Base-by-base conservation (phyloP, 2,113 vertebrate species). In the Lasiurus borealis region DNA sequence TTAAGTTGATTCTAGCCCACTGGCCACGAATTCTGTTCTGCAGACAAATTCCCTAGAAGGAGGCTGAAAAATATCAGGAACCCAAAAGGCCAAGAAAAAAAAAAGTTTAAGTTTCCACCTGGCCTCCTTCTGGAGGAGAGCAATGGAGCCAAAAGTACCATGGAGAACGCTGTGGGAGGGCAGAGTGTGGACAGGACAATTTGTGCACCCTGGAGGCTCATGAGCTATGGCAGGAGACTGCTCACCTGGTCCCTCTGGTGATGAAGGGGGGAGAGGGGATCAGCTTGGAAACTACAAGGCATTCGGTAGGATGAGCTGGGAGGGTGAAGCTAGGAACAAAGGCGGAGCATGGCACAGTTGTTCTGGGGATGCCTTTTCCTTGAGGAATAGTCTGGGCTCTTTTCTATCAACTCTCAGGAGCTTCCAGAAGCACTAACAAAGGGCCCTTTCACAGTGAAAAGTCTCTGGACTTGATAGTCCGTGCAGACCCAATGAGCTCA, bases 401-500 rank as follows among this genome's bases (percentile, higher is more conserved):
- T 84, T 93, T 82, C 57, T 81, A 0, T 95, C 95, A 94, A 76
- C 68, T 88, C 40, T 82, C 76, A 93, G 84, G 75, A 85, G 82
- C 23, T 86, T 86, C 89, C 48, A 73, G 84, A 90, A 89, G 72
- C 68, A 72, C 44, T 87, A 50, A 81, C 34, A 85, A 89, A 95
- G 92, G 66, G 7, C 34, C 40, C 12, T 90, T 94, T 92, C 91
- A 78, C 62, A 90, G 14, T 14, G 72, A 90, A 97, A 96, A 81
- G 85, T 94, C 92, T 95, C 87, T 77, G 87, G 90, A 93, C 80
- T 81, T 94, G 95, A 97, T 94, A 95, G 95, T 88, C 95, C 95
- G 75, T 94, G 96, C 96, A 97, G 72, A 94, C 62, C 85, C 71
- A 75, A 57, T 85, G 87, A 97, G 91, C 48, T 97, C 94, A 96